Evolutionary conservation across 1,140 invertebrate genomes (phyloP).

Genomic region (Ylistrum balloti): DNA sequence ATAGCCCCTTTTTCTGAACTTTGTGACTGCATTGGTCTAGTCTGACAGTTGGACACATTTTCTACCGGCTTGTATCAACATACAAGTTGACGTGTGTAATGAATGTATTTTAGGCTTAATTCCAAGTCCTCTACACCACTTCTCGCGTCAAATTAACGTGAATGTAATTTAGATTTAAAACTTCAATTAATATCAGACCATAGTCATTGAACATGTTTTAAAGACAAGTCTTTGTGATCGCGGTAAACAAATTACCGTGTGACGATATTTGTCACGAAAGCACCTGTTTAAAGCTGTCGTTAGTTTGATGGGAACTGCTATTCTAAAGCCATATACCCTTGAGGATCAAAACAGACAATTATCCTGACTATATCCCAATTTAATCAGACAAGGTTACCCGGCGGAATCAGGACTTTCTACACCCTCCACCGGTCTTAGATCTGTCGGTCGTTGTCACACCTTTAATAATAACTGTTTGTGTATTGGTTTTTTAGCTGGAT

Average conservation of each 20-base stretch:
- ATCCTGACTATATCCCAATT: not conserved
- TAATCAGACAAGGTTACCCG: not conserved
- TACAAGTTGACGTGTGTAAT: not conserved
- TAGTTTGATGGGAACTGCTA: not conserved
- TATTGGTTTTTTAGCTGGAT: not conserved
- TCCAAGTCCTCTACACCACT: not conserved
- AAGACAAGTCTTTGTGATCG: conserved; percentile 9
- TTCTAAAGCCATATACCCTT: not conserved
- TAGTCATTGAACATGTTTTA: not conserved
- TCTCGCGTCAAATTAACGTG: conserved; percentile 23
- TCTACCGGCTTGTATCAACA: not conserved
- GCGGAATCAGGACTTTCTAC: not conserved
- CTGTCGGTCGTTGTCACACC: not conserved
- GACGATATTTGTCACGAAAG: conserved; percentile 31
- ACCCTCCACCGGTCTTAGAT: not conserved
- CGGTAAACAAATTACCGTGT: not conserved
- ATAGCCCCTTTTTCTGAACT: not conserved
- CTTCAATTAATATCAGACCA: conserved; percentile 15
- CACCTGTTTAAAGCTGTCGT: not conserved
- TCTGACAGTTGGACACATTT: not conserved
- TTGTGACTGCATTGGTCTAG: not conserved
- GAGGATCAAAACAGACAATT: not conserved
- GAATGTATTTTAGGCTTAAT: not conserved
- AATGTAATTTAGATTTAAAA: conserved; percentile 36
- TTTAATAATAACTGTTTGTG: not conserved